Evolutionary conservation across 2,888 invertebrate genomes (phyloP).

Genomic region (Lasioglossum calceatum): DNA sequence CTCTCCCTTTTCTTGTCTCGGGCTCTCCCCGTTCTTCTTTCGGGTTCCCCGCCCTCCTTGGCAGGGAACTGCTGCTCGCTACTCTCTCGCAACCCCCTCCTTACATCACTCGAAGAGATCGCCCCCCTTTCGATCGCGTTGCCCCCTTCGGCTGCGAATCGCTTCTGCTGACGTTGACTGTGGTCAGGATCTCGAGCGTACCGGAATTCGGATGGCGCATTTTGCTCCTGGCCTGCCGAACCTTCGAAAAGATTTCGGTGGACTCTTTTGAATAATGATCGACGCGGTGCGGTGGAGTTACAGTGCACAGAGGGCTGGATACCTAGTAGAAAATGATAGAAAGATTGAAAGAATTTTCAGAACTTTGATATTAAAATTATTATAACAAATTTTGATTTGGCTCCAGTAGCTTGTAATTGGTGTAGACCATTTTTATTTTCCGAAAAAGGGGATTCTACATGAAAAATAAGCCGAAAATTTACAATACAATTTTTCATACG

Average conservation of each 20-base stretch:
- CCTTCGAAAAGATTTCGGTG: neutral
- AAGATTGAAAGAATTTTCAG: neutral
- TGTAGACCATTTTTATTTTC: neutral
- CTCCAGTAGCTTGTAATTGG: too few relatives aligned
- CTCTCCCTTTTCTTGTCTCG: conserved; percentile 28
- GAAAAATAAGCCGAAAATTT: too few relatives aligned
- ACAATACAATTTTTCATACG: too few relatives aligned
- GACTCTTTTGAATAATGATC: neutral
- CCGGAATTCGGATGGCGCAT: conserved; percentile 15
- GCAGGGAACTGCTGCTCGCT: conserved; percentile 27
- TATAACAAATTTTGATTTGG: neutral
- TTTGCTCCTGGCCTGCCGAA: neutral
- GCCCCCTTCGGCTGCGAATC: conserved; percentile 54
- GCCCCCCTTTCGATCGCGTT: conserved; percentile 59
- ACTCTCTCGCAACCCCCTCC: conserved; percentile 57
- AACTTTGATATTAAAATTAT: neutral
- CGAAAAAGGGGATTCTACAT: too few relatives aligned
- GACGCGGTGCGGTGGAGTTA: neutral
- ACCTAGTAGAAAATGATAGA: neutral
- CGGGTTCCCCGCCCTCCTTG: conserved; percentile 43
- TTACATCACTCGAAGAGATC: conserved; percentile 46
- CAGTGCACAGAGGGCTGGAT: neutral
- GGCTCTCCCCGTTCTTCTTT: conserved; percentile 21
- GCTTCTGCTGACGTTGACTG: conserved; percentile 58
- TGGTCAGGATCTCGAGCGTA: conserved; percentile 53